Conservation (phyloP, 2,797 vertebrate species). For the Scarus forsteni region DNA sequence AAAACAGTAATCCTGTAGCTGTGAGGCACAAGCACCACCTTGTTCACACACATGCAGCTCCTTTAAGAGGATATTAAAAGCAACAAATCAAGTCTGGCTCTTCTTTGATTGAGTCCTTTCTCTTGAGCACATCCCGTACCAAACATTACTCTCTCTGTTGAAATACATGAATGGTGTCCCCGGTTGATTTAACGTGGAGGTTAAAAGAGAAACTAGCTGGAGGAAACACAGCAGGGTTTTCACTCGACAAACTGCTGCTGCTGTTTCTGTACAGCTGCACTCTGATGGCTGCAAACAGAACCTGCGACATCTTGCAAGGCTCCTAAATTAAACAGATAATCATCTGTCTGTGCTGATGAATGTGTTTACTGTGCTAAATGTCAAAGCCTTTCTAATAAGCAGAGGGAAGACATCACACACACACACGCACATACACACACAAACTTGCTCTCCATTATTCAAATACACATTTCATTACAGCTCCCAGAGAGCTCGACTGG, state of each 20-base stretch:
- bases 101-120: background rate
- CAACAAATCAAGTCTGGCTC: no score
- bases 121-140: background rate
- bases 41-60: no score
- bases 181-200: slow-evolving; percentile 28
- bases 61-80: no score
- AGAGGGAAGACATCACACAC: slow-evolving; percentile 43
- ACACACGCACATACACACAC: slow-evolving; percentile 24
- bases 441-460: slow-evolving; percentile 24
- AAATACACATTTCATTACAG: slow-evolving; percentile 48
- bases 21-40: no score
- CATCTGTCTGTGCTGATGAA: slow-evolving; percentile 85
- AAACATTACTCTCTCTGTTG: background rate
- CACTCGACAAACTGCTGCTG: slow-evolving; percentile 44
- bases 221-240: slow-evolving; percentile 8
- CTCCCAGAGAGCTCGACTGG: slow-evolving; percentile 45
- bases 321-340: slow-evolving; percentile 83
- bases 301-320: slow-evolving; percentile 58
- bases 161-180: background rate
- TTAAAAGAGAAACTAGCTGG: slow-evolving; percentile 44
- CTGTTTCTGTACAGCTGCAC: slow-evolving; percentile 53
- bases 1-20: no score
- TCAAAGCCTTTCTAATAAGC: slow-evolving; percentile 79
- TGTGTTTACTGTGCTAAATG: slow-evolving; percentile 83
- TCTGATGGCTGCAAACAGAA: slow-evolving; percentile 58